Base-by-base conservation (phyloP, 2,113 vertebrate genomes). In the Pongo pygmaeus region DNA sequence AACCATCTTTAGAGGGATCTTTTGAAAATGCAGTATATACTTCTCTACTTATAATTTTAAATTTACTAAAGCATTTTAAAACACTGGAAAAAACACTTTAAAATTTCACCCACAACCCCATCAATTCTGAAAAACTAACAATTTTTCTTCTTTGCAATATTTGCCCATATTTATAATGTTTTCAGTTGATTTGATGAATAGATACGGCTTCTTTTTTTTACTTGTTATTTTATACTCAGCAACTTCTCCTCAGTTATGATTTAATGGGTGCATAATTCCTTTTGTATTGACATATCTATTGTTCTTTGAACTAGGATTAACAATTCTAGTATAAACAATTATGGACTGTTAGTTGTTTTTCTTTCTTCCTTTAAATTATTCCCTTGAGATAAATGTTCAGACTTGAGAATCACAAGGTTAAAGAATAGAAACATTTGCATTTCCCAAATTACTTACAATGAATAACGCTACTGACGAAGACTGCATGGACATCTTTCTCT, bases 11-110 rank as follows among this genome's bases (percentile, higher is more conserved):
- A 94, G 43, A 84, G 25, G 17, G 84, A 77, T 89, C 20, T 84
- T 86, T 57, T 40, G 38, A 25, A 96, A 92, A 81, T 70, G 48
- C 52, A 57, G 59, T 75, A 27, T 27, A 84, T 55, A 48, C 17
- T n/a, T 90, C 50, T 72, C 59, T 48, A 52, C 48, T 93, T 96
- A 70, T 84, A 67, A 70, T 81, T 95, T 96, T 79, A 22, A 88
- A 57, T 79, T 93, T 81, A 81, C 91, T 89, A 83, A 86, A 83
- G n/a, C 80, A 92, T 25, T 92, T 95, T 52, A 72, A 91, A 97
- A 79, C 35, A 78, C 25, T 69, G 70, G 84, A 72, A 55, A 94
- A 95, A 93, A 92, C 91, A 72, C 10, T 89, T 93, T 77, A 88
- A 88, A 84, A 91, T 84, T 86, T 93, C 27, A 81, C 43, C 8